Percentiles rank a stretch among this genome's conserved stretches.
These are phyloP conservation scores for Anas bahamensis DNA, from an alignment of 2,797 vertebrate species.

Conservation along the genomic window DNA sequence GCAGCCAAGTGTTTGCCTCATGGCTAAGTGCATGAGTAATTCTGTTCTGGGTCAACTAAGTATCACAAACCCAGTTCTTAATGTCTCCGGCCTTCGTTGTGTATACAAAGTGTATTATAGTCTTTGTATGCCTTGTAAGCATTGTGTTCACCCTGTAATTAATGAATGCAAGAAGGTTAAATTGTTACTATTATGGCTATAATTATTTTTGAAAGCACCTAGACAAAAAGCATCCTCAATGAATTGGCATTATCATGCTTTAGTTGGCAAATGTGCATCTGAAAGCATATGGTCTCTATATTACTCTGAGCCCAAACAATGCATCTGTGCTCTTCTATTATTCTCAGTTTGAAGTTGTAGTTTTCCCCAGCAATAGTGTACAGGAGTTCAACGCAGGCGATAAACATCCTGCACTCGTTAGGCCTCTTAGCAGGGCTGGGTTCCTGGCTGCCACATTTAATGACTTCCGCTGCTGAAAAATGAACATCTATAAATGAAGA, in stretches of 20 bases:
- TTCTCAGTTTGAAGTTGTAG: slow-evolving; percentile 12
- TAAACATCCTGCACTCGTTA: neutral
- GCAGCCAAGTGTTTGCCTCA: neutral
- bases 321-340: neutral
- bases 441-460: neutral
- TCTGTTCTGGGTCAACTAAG: neutral
- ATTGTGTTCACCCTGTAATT: neutral
- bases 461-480: slow-evolving; percentile 3
- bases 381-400: neutral
- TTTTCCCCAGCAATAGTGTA: neutral
- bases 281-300: neutral
- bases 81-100: neutral
- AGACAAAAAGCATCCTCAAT: neutral
- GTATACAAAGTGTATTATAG: neutral
- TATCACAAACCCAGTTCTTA: neutral
- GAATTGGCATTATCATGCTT: slow-evolving; percentile 11
- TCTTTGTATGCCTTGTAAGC: neutral
- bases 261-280: neutral
- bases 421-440: neutral
- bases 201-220: slow-evolving; percentile 34
- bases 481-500: neutral
- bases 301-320: neutral
- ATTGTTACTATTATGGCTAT: neutral
- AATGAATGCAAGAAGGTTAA: neutral
- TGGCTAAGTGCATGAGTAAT: neutral